These are phyloP conservation scores for Osmoderma eremita DNA, from an alignment of 2,888 invertebrate species.

Conservation along the genomic window DNA sequence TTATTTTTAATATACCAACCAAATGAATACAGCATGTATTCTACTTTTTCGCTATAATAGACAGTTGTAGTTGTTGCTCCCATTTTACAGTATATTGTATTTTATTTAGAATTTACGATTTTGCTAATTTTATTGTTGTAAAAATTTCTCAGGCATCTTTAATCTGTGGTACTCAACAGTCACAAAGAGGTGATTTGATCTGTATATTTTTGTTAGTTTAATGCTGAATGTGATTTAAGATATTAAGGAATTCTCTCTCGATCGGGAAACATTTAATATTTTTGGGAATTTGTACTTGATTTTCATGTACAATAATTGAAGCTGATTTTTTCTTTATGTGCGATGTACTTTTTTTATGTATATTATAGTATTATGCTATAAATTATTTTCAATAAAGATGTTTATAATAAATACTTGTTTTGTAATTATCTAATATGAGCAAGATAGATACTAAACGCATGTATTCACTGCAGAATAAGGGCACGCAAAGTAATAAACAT, in stretches of 20 bases:
- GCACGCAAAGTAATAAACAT: too few relatives aligned
- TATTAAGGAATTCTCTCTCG: constrained; percentile 42
- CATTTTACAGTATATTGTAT: background rate
- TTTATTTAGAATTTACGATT: constrained; percentile 23
- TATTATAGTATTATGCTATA: constrained; percentile 51
- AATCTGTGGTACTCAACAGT: constrained; percentile 43
- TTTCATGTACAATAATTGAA: constrained; percentile 45
- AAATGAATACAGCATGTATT: too few relatives aligned
- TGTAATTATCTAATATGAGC: background rate
- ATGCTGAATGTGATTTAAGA: constrained; percentile 44
- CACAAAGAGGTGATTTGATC: constrained; percentile 41
- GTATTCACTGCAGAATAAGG: too few relatives aligned
- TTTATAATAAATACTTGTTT: constrained; percentile 46
- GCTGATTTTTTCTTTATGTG: constrained; percentile 45
- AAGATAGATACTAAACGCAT: too few relatives aligned
- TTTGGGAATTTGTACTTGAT: constrained; percentile 44
- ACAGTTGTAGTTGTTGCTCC: constrained; percentile 29
- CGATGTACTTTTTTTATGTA: constrained; percentile 50
- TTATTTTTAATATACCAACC: too few relatives aligned
- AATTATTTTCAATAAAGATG: constrained; percentile 53
- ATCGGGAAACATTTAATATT: constrained; percentile 37
- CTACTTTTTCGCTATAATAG: constrained; percentile 4
- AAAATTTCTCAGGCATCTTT: constrained; percentile 24
- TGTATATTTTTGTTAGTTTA: constrained; percentile 45
- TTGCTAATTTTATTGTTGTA: background rate